Base-by-base conservation (phyloP, 2,888 invertebrate genomes). In the Nebria salina region DNA sequence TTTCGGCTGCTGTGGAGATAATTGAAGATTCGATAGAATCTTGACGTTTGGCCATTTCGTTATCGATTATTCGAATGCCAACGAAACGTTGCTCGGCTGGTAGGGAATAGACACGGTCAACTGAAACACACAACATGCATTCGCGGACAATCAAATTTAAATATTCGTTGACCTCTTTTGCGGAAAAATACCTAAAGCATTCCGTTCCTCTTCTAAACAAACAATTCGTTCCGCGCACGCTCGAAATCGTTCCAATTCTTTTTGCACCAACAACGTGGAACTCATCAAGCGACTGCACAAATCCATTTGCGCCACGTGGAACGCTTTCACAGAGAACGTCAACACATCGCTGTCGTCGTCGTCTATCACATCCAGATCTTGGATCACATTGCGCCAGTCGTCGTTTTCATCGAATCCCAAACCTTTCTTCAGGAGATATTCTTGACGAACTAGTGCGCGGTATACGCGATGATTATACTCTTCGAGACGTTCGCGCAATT, bases 41-140 rank as follows among this genome's bases (percentile, higher is more conserved):
- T 65, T 65, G 66, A n/a, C 68, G 15, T 68, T 25, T 68, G 2
- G 68, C 68, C 15, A 25, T 54, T 54, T 54, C 54, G 54, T 2
- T 54, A 54, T 54, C 54, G 54, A 54, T 54, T 13, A 80, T 5
- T 11, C 34, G 68, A 3, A 80, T n/a, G n/a, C 65, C 66, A 42
- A 68, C 75, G n/a, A 70, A 80, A 15, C 80, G 75, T 64, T 80
- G 75, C 68, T 80, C 80, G n/a, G 75, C 42, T 15, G 80, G 80
- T n/a, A 80, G 20, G 2, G 80, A 80, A 68, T 75, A 80, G 26
- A 80, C 80, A 70, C 72, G 70, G 70, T 80, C 80, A 54, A 80
- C 80, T 78, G 42, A 65, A 78, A 54, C 54, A 54, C 54, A 54
- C 1, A 8, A 15, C 20, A 68, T 6, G 7, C 68, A 68, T 25